phyloP scores from a whole-genome alignment of 2,797 vertebrate genomes.

The Fundulus diaphanus region DNA sequence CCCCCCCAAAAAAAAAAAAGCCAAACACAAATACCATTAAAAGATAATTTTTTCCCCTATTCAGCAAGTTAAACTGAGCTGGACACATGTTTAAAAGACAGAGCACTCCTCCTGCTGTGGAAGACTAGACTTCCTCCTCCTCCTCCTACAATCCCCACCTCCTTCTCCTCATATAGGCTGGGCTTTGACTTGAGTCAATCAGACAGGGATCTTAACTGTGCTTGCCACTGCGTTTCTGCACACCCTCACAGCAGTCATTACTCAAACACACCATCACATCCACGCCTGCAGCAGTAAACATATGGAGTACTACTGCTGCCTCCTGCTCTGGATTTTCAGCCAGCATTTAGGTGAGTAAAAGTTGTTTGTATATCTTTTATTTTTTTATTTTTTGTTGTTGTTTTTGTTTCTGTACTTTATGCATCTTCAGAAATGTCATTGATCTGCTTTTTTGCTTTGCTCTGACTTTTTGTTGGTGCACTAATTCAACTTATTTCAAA shows the following conservation, averaged over 20 bases:
- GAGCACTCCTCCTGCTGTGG: constrained; percentile 55
- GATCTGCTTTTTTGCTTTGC: constrained; percentile 18
- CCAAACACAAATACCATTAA: constrained; percentile 1
- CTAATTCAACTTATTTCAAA: not conserved
- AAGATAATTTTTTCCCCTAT: not conserved
- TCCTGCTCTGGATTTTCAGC: constrained; percentile 88
- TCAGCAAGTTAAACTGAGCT: constrained; percentile 26
- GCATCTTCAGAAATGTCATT: constrained; percentile 2
- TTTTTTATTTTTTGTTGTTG: constrained; percentile 14
- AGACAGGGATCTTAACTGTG: constrained; percentile 76
- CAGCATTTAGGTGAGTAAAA: constrained; percentile 87
- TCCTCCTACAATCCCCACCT: constrained; percentile 80
- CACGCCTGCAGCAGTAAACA: constrained; percentile 52
- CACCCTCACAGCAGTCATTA: constrained; percentile 25
- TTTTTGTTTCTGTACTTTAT: no score
- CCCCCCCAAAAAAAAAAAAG: not conserved
- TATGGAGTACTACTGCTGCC: constrained; percentile 90
- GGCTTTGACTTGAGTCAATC: constrained; percentile 79
- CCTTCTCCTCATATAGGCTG: constrained; percentile 78
- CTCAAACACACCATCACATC: constrained; percentile 25
- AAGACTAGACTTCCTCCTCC: constrained; percentile 44
- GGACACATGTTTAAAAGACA: constrained; percentile 48
- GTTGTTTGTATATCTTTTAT: constrained; percentile 28
- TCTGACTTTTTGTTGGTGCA: constrained; percentile 10
- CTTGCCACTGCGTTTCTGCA: constrained; percentile 74